These are phyloP conservation scores for Meandrina meandrites DNA, from an alignment of 92 coral and sea anemone species.

Conservation along the genomic window DNA sequence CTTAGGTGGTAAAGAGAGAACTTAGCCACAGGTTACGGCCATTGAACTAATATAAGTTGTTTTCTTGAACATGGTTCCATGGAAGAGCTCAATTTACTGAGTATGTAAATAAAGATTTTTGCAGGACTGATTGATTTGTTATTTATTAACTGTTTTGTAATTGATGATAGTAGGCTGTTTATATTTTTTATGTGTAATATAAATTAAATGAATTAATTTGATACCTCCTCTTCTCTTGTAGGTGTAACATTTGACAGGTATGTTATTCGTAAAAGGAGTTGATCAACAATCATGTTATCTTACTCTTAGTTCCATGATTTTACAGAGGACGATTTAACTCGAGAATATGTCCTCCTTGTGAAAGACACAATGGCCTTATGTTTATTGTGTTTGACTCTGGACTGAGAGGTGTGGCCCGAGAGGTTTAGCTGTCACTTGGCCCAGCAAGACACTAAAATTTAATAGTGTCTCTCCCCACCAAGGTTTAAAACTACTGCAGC, in stretches of 20 bases:
- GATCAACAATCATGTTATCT: not conserved
- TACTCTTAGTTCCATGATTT: not conserved
- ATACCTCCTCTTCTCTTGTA: constrained; percentile 18
- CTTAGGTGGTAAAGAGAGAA: no score
- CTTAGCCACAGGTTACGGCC: no score
- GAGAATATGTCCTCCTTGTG: not conserved
- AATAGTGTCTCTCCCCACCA: no score
- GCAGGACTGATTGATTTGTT: not conserved
- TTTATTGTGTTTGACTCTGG: not conserved
- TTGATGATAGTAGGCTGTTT: not conserved
- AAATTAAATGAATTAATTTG: not conserved
- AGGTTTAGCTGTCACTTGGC: no score
- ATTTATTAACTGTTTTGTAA: not conserved
- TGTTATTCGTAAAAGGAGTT: not conserved
- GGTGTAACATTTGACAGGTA: constrained; percentile 99
- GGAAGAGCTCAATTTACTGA: not conserved
- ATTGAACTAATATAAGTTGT: no score
- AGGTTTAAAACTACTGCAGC: not conserved
- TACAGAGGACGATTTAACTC: no score
- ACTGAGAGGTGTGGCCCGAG: not conserved
- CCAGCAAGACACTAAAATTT: no score
- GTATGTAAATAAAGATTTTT: not conserved
- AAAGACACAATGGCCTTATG: not conserved
- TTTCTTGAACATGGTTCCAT: no score
- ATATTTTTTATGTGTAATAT: not conserved